Base-by-base conservation (phyloP, 1,140 invertebrate genomes). In the Alviniconcha marisindica region DNA sequence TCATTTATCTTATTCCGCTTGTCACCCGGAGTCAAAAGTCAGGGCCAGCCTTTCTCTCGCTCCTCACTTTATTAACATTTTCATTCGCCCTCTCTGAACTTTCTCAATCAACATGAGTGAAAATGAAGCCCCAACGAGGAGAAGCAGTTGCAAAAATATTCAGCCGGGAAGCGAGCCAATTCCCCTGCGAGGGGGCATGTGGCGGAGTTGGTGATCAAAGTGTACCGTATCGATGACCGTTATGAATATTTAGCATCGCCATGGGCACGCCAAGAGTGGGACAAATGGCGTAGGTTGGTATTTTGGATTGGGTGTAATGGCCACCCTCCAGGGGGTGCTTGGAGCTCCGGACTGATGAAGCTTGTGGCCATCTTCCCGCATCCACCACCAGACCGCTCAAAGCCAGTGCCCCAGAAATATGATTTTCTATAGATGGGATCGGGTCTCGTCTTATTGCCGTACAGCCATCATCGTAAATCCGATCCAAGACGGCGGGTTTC, bases 191-290 rank as follows among this genome's bases (percentile, higher is more conserved):
- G 12, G 5, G 28, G 56, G 56, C 56, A 42, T 54, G 51, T 28
- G 60, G 36, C 56, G 18, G 60, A 28, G 31, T 33, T 44, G 28
- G 56, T 80, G 78, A 80, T 80, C 78, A 60, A 80, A 69, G 33
- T 69, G 3, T 44, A 69, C 38, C 78, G 56, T 80, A 66, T 80
- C 78, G 78, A 80, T 80, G 78, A 80, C 78, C 40, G 78, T 80
- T 80, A 80, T 80, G 78, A 80, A 80, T 80, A 80, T 80, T 80
- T 80, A 80, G 78, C 24, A 66, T 15, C 12, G 78, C 15, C 56
- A n/a, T n/a, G 78, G 56, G 28, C 28, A 69, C 51, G 21, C 24
- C 18, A 42, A 38, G 40, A 44, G 40, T 24, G 51, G 40, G 60
- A 80, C 78, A 80, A 80, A 80, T 69, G 78, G 60, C 24, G 18